Base-by-base conservation (phyloP, 2,113 vertebrate genomes). In the Pteropus alecto region DNA sequence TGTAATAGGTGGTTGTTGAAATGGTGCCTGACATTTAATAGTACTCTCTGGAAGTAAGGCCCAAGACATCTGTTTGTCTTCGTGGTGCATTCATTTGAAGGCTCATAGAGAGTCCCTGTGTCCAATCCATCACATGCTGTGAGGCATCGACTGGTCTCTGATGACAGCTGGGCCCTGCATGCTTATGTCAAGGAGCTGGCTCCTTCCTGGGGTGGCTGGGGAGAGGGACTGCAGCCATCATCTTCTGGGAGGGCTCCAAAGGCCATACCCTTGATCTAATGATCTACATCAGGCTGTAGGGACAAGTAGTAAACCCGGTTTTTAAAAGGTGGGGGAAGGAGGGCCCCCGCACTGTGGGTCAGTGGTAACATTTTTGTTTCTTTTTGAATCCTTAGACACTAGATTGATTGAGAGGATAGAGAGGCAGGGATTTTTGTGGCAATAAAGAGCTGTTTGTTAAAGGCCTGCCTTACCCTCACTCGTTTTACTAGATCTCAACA, bases 391-490 rank as follows among this genome's bases (percentile, higher is more conserved):
- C 54, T 16, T 7, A 90, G 77, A 97, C 93, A 94, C 54, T 97
- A 91, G 81, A 84, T 35, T 26, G 5, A 96, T 96, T 96, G 88
- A 96, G 71, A 61, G 81, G 26, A 48, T 7, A 5, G 58, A 21
- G 73, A 84, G 46, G 54, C 48, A 70, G 38, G 79, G 15, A 79
- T 87, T 96, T 96, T 70, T 76, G 76, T 56, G 81, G 79, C 70
- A 79, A 96, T 90, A 96, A 97, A 94, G 91, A 56, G n/a, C 81
- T 90, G 46, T 81, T 97, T 97, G 96, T 97, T 96, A 90, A 89
- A 94, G 58, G 48, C 24, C 90, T 46, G 26, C 73, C 88, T 87
- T 87, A 60, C 84, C 60, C 73, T 77, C 65, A 79, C 77, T 90
- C 71, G 63, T 92, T 92, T 97, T 56, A 83, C 76, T 60, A 68